Evolutionary conservation across 2,113 vertebrate species (phyloP).

Genomic region (Pica pica): DNA sequence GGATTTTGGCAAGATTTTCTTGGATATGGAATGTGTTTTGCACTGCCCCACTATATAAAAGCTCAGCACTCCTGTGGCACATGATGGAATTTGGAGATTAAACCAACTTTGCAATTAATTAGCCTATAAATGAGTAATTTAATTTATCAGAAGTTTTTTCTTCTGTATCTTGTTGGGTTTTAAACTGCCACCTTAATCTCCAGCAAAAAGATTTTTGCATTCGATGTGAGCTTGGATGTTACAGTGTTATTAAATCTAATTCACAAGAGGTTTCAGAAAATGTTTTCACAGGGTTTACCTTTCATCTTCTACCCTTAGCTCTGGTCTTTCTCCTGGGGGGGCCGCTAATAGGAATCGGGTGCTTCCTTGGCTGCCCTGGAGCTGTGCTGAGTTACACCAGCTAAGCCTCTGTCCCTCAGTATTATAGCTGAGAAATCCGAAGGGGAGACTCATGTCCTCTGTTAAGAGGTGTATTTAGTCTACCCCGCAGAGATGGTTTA

Average conservation of each 20-base stretch:
- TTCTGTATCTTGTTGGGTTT: neutral
- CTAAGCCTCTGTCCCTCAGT: neutral
- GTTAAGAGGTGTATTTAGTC: conserved; percentile 35
- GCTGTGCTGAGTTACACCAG: neutral
- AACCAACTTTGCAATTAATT: conserved; percentile 61
- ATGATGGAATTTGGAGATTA: conserved; percentile 58
- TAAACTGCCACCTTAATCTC: neutral
- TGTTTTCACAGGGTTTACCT: neutral
- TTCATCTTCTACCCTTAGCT: neutral
- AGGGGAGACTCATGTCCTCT: neutral
- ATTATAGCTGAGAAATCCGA: neutral
- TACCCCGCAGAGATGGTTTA: neutral
- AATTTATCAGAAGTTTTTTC: neutral
- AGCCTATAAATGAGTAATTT: neutral
- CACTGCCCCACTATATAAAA: conserved; percentile 29
- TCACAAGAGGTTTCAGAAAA: conserved; percentile 1
- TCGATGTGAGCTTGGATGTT: neutral
- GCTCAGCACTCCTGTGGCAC: neutral
- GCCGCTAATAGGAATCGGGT: neutral
- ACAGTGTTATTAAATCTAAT: neutral
- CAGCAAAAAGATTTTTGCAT: neutral
- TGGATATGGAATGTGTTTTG: conserved; percentile 58
- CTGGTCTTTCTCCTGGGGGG: neutral
- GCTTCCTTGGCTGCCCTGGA: neutral
- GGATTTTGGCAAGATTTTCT: conserved; percentile 62